Base-by-base conservation (phyloP, 1,140 invertebrate genomes). In the Parasteatoda tepidariorum region DNA sequence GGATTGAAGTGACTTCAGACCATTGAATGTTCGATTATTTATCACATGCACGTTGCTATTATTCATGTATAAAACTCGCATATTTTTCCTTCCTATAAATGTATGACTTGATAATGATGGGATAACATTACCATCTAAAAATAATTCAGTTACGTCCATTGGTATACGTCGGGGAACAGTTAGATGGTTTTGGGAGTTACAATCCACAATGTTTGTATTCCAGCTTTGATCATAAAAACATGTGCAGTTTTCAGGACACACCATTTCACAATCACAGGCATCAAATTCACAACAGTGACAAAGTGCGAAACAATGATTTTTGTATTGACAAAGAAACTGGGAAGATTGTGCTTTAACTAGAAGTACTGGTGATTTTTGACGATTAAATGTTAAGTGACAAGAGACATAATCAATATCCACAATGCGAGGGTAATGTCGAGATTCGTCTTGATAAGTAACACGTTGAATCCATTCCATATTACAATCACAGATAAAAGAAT, bases 261-360 rank as follows among this genome's bases (percentile, higher is more conserved):
- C 96, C 95, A 97, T 97, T 90, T 97, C 95, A 89, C 96, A 97
- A 89, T 97, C 96, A 89, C 96, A 97, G 64, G 95, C 95, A 88
- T 97, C 95, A 88, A 96, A 97, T 86, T 97, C 96, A 88, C 96
- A 97, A 89, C 96, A 98, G 86, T 96, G 95, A 88, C 96, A 98
- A 55, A 97, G 89, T 26, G 96, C 94, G 89, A 97, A 97, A 90
- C 96, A 97, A 89, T 97, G 96, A 38, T 94, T 95, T 86, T 95
- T 94, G 89, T 98, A 98, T 73, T 92, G 93, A 89, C 96, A 97
- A 85, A 97, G 91, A 89, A 97, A 97, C 87, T 97, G 94, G 86
- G 94, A 92, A 0, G 94, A 91, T 84, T 92, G 92, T 88, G 92
- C 95, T 55, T 96, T 93, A 92, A 93, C 22, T 68, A 87, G 30